phyloP scores from a whole-genome alignment of 1,140 invertebrate species.

The Drosophila kepulauana region DNA sequence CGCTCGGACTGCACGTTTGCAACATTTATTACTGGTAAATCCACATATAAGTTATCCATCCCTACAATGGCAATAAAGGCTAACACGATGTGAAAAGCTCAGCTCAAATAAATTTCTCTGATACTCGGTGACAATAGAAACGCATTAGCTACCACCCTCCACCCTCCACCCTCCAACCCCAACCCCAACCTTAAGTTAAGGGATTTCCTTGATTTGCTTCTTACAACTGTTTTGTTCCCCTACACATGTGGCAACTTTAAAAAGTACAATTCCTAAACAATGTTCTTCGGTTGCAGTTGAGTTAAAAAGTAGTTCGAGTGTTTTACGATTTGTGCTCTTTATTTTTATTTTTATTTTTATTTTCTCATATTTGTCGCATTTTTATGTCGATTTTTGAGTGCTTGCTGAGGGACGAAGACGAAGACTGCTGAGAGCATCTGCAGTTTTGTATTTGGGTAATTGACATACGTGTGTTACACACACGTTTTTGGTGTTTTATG shows the following conservation, averaged over 20 bases:
- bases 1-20: conserved; percentile 18
- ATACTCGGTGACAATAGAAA: conserved; percentile 68
- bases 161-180: not conserved
- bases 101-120: conserved; percentile 70
- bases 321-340: conserved; percentile 34
- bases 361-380: conserved; percentile 53
- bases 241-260: conserved; percentile 22
- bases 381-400: conserved; percentile 67
- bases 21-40: conserved; percentile 53
- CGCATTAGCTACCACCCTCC: conserved; percentile 53
- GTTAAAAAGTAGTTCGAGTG: conserved; percentile 15
- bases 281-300: conserved; percentile 12
- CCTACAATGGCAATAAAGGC: conserved; percentile 70
- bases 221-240: not conserved
- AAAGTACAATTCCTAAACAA: conserved; percentile 33
- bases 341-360: conserved; percentile 54
- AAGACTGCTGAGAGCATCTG: conserved; percentile 37
- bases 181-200: not conserved
- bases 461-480: conserved; percentile 30
- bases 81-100: conserved; percentile 56
- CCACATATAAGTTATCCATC: conserved; percentile 65
- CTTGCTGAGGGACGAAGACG: conserved; percentile 7
- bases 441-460: conserved; percentile 51
- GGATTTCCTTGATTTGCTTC: not conserved
- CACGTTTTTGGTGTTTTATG: conserved; percentile 27